These are phyloP conservation scores for Leptopilina syphax DNA, from an alignment of 2,888 invertebrate genomes.

Conservation along the genomic window DNA sequence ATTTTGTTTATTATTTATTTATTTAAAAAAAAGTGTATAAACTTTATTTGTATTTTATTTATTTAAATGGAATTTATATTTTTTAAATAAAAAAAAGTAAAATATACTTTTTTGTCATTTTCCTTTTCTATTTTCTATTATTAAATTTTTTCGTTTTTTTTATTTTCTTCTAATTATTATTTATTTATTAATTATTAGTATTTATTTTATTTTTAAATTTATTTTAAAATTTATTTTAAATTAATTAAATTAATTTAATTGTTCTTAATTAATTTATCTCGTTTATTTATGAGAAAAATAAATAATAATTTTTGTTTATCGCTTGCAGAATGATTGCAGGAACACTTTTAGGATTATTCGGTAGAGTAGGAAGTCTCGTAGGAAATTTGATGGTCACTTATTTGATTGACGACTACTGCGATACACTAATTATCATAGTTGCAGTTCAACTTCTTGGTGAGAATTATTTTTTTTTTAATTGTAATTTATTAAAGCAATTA, in stretches of 20 bases:
- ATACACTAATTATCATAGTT: conserved; percentile 81
- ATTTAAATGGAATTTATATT: too few relatives aligned
- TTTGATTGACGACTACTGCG: conserved; percentile 87
- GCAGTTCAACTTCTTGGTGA: conserved; percentile 85
- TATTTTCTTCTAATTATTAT: not conserved
- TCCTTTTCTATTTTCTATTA: too few relatives aligned
- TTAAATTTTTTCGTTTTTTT: too few relatives aligned
- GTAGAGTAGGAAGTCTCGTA: conserved; percentile 85
- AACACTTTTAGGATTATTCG: conserved; percentile 80
- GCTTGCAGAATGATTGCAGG: conserved; percentile 30
- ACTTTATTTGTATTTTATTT: too few relatives aligned
- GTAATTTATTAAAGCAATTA: not conserved
- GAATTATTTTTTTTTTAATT: conserved; percentile 65
- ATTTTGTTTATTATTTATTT: too few relatives aligned
- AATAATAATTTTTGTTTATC: not conserved
- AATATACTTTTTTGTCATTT: too few relatives aligned
- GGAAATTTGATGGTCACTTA: conserved; percentile 88
- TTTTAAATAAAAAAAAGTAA: too few relatives aligned
- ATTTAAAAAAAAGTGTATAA: not conserved
- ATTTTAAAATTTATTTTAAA: not conserved
- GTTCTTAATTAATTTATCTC: too few relatives aligned
- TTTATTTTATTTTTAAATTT: too few relatives aligned
- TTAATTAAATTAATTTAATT: not conserved
- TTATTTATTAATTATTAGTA: not conserved
- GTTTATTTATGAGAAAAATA: too few relatives aligned